phyloP scores from a whole-genome alignment of 1,140 invertebrate genomes.

The Brachionus rotundiformis region DNA sequence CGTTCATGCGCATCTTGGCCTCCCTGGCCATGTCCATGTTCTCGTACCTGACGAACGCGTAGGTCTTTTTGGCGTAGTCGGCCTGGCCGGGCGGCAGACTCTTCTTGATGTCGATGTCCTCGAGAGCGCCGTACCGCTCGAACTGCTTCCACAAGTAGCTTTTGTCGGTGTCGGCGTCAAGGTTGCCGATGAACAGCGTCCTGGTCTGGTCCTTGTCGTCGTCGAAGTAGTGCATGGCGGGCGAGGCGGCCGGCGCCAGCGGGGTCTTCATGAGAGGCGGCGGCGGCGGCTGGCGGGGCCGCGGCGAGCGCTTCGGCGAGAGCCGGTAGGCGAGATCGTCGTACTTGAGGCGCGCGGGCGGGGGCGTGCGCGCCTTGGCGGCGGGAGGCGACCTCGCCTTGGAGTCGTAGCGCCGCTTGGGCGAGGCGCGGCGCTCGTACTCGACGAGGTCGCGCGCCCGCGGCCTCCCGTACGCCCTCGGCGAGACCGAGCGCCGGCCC shows the following conservation, averaged over 20 bases:
- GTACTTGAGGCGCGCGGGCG: neutral
- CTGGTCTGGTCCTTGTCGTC: constrained; percentile 48
- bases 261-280: neutral
- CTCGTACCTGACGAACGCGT: constrained; percentile 36
- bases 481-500: neutral
- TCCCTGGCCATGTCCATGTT: constrained; percentile 51
- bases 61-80: constrained; percentile 23
- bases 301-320: neutral
- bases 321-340: neutral
- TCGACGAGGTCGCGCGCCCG: neutral
- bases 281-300: no score
- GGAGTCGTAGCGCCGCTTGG: neutral
- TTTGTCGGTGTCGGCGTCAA: neutral
- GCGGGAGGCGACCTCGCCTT: neutral
- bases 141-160: constrained; percentile 7
- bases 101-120: constrained; percentile 40
- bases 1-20: constrained; percentile 33
- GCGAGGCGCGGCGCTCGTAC: neutral
- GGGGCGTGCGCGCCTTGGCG: neutral
- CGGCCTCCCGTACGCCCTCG: neutral
- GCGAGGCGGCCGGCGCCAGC: neutral
- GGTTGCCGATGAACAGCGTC: constrained; percentile 42
- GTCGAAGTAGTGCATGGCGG: constrained; percentile 40
- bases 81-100: neutral
- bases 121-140: constrained; percentile 24